Base-by-base conservation (phyloP, 2,113 vertebrate genomes). In the Varanus salvator region DNA sequence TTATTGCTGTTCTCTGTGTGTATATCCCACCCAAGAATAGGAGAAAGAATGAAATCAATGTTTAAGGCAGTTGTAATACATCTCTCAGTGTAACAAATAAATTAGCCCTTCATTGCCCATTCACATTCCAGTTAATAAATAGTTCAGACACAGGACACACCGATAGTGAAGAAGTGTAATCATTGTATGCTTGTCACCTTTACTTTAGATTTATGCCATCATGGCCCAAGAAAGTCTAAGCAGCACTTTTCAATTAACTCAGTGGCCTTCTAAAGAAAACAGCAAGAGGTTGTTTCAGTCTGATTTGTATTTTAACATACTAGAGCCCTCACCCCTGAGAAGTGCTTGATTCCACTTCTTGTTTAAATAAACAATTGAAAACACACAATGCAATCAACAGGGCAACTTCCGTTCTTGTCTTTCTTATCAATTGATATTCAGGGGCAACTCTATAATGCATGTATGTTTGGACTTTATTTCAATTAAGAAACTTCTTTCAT, bases 121-220 rank as follows among this genome's bases (percentile, higher is more conserved):
- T 99, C 98, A 99, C 93, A 83, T 91, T 94, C 94, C 91, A 89
- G 97, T 93, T 97, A 98, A 99, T 99, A 98, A 98, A 99, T 97
- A 98, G 96, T 96, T 94, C 92, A 95, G 93, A 93, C 97, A 90
- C 44, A 89, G 96, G 96, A 97, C 96, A 96, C 94, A 97, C 93
- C 95, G 96, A 94, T 96, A 95, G 95, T 87, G 95, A 97, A 97
- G 97, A 97, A 98, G 96, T 93, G 94, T 92, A 82, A 92, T 97
- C 97, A 98, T 99, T 99, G 98, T 99, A 91, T 77, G 85, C 92
- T 95, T 96, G 96, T 97, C 96, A 97, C 96, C 94, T 93, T 92
- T 95, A 95, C 95, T 96, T 94, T 97, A 98, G 98, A 99, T 99
- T 98, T 98, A 99, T 98, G 97, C 97, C 95, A 96, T 93, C 96